Evolutionary conservation across 2,888 invertebrate genomes (phyloP), one percentile per base, ranked within the genome.

Genomic region (Polydrusus tereticollis): DNA sequence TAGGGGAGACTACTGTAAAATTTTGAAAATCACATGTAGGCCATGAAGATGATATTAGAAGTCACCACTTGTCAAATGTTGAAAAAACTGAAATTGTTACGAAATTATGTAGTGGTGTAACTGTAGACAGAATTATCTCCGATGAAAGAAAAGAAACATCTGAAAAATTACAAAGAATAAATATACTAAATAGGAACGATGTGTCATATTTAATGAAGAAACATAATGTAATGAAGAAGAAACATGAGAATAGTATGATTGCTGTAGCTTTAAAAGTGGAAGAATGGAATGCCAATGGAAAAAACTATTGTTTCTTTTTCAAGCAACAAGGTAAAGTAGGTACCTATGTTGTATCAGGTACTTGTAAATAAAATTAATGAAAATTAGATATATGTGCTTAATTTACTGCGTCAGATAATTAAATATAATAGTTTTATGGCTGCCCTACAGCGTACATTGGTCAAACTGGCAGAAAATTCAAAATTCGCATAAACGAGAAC

Each of bases 51-150:
- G 63, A 52, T 10, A 63, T 41, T 21, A 60, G 60, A 60, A 41
- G 18, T 21, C 60, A 60, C 12, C 60, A 60, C 21, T 60, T 60
- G 60, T 55, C 69, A 55, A 64, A 52, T n/a, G 7, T 18, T 2
- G 63, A 69, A 26, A 69, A 69, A 29, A 57, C 68, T 47, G 66
- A 74, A 64, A 75, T 77, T 75, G 66, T 77, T 74, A 69, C 74
- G 76, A 79, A 77, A 68, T 71, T 77, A 58, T 66, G 63, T 64
- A 55, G 47, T 52, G 12, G 33, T 33, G 33, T 33, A 33, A 33
- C 33, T 8, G 50, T 59, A 36, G 62, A 69, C 10, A 47, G 69
- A 69, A 62, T 69, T 63, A 63, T 63, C 23, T 33, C 45, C 0
- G 63, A 63, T 52, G 41, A 50, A 16, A 62, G 55, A 52, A 29